A percentile compares a stretch with the other conserved stretches of the same genome.
phyloP scores from a whole-genome alignment of 2,797 vertebrate genomes.

The Rhabdophis nuchalis region DNA sequence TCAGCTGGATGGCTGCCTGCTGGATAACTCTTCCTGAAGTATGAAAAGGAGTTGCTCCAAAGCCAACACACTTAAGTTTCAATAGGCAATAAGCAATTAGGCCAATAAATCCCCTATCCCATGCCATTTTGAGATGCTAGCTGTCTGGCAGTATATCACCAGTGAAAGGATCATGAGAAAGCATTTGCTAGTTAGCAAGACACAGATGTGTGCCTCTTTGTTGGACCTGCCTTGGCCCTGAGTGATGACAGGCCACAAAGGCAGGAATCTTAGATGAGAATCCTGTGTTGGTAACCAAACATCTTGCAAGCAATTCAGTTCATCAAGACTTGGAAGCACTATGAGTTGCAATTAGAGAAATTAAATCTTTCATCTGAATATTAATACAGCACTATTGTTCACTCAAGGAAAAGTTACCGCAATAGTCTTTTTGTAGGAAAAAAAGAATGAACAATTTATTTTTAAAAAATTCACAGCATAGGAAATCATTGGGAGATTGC shows the following conservation, averaged over 20 bases:
- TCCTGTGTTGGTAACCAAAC: slow-evolving; percentile 70
- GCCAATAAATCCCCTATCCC: slow-evolving; percentile 54
- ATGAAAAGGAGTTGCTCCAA: slow-evolving; percentile 27
- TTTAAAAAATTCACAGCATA: neutral
- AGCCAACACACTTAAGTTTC: slow-evolving; percentile 44
- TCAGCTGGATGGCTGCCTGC: neutral
- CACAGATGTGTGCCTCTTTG: slow-evolving; percentile 55
- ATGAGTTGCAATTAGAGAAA: slow-evolving; percentile 71
- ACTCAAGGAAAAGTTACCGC: slow-evolving; percentile 35
- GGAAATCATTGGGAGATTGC: neutral
- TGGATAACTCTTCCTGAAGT: slow-evolving; percentile 1
- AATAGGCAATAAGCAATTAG: slow-evolving; percentile 52
- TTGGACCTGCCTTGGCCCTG: slow-evolving; percentile 50
- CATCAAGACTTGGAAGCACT: slow-evolving; percentile 73
- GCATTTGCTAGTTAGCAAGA: slow-evolving; percentile 35
- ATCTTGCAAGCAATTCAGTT: slow-evolving; percentile 75
- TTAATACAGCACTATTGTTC: slow-evolving; percentile 23
- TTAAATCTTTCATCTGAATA: slow-evolving; percentile 39
- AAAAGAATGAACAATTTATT: neutral
- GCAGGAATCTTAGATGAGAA: slow-evolving; percentile 50
- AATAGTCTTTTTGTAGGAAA: slow-evolving; percentile 29
- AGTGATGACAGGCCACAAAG: slow-evolving; percentile 45
- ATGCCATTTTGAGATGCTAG: slow-evolving; percentile 24
- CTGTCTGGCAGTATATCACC: slow-evolving; percentile 43
- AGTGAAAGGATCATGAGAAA: slow-evolving; percentile 51